phyloP scores from a whole-genome alignment of 2,888 invertebrate species.

The Cerastoderma edule region DNA sequence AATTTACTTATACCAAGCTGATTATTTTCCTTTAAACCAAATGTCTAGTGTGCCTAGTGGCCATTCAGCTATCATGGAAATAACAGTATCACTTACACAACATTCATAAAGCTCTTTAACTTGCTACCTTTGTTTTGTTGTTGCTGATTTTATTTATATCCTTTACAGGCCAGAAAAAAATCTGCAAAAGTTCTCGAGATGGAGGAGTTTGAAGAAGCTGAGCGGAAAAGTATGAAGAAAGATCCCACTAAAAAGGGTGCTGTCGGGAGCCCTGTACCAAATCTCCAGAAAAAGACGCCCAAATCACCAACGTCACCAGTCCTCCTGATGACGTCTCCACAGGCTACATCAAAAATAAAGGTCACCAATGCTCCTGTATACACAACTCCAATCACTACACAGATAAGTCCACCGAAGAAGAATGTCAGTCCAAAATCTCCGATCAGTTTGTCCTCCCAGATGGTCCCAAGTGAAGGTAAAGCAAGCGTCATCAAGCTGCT shows the following conservation, averaged over 20 bases:
- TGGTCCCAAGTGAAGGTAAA: conserved; percentile 35
- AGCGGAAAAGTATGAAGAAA: conserved; percentile 71
- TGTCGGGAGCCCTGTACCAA: conserved; percentile 25
- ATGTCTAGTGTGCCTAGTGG: too few relatives aligned
- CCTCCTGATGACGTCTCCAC: conserved; percentile 15
- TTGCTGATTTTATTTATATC: too few relatives aligned
- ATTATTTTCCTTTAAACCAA: too few relatives aligned
- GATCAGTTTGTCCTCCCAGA: neutral
- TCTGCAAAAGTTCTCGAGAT: conserved; percentile 97
- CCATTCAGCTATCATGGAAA: too few relatives aligned
- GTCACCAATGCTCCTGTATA: conserved; percentile 41
- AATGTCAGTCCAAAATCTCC: conserved; percentile 33
- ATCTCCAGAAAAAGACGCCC: conserved; percentile 22
- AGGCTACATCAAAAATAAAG: conserved; percentile 46
- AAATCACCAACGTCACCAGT: conserved; percentile 22
- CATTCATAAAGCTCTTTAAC: too few relatives aligned
- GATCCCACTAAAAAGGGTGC: conserved; percentile 28
- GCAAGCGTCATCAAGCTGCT: conserved; percentile 78
- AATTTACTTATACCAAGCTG: too few relatives aligned
- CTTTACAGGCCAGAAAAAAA: conserved; percentile 89
- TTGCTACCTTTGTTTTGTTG: too few relatives aligned
- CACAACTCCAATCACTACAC: conserved; percentile 6
- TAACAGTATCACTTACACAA: too few relatives aligned
- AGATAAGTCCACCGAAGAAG: conserved; percentile 28
- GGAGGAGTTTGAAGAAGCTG: conserved; percentile 87